Evolutionary conservation across 2,888 invertebrate genomes (phyloP).

Genomic region (Encarsia formosa): DNA sequence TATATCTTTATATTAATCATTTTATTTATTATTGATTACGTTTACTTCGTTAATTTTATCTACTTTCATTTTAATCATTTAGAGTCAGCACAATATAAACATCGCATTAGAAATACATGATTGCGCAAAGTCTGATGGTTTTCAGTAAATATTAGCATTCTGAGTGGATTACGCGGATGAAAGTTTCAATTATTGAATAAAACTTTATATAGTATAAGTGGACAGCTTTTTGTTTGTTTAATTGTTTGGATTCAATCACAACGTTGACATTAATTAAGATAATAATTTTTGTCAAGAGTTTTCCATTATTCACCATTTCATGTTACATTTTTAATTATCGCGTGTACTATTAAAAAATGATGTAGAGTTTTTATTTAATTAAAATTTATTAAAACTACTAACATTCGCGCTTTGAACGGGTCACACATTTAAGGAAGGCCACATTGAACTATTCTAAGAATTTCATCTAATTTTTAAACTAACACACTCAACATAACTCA

Average conservation of each 20-base stretch:
- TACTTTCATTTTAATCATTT: not conserved
- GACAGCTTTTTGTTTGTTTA: slow-evolving; percentile 28
- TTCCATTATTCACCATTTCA: slow-evolving; percentile 2
- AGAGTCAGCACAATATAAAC: slow-evolving; percentile 9
- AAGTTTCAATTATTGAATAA: slow-evolving; percentile 22
- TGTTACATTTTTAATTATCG: not conserved
- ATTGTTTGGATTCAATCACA: slow-evolving; percentile 30
- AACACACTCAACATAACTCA: slow-evolving; percentile 33
- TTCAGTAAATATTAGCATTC: not conserved
- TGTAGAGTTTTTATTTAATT: too few relatives aligned
- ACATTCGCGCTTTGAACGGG: slow-evolving; percentile 36
- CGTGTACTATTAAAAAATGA: slow-evolving; percentile 3
- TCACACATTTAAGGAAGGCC: slow-evolving; percentile 49
- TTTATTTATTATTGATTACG: slow-evolving; percentile 11
- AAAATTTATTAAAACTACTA: too few relatives aligned
- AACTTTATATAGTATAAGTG: slow-evolving; percentile 30
- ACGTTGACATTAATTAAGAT: slow-evolving; percentile 30
- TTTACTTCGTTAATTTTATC: slow-evolving; percentile 3
- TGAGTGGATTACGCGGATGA: slow-evolving; percentile 19
- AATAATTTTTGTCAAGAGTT: too few relatives aligned
- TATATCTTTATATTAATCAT: slow-evolving; percentile 5
- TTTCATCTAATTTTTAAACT: slow-evolving; percentile 42
- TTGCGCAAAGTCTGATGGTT: not conserved
- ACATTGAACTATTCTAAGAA: slow-evolving; percentile 51
- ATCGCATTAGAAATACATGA: slow-evolving; percentile 2